These are phyloP conservation scores for Andricus grossulariae DNA, from an alignment of 1,140 invertebrate genomes.

Conservation along the genomic window DNA sequence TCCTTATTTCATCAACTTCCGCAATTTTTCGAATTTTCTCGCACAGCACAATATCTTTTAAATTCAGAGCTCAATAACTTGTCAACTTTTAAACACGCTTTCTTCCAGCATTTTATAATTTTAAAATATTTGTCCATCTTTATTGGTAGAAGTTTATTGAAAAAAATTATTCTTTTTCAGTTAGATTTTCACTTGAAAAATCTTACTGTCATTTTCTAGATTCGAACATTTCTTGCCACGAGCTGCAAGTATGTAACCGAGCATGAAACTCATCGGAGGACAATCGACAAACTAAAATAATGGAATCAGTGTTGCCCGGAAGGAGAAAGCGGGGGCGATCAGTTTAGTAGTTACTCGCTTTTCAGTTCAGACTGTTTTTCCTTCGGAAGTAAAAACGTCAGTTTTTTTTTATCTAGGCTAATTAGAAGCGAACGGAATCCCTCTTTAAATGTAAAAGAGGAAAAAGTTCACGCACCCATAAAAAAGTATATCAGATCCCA, in stretches of 20 bases:
- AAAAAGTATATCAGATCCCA: constrained; percentile 13
- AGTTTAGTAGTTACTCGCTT: not conserved
- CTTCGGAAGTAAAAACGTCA: not conserved
- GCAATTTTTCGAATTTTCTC: no score
- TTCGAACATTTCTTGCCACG: not conserved
- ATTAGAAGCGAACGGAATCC: constrained; percentile 1
- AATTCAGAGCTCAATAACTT: not conserved
- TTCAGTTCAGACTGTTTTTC: not conserved
- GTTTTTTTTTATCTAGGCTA: constrained; percentile 16
- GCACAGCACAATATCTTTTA: no score
- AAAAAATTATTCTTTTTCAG: not conserved
- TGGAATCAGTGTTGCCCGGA: not conserved
- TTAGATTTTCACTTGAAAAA: no score
- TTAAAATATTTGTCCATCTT: not conserved
- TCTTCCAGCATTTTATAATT: constrained; percentile 9
- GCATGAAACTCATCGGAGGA: constrained; percentile 15
- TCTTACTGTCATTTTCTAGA: not conserved
- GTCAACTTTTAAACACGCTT: not conserved
- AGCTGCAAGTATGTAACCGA: constrained; percentile 1
- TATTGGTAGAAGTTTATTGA: not conserved
- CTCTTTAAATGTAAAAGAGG: not conserved
- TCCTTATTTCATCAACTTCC: no score
- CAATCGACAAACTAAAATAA: constrained; percentile 26
- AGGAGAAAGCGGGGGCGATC: constrained; percentile 8
- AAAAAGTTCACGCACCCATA: constrained; percentile 17